Evolutionary conservation across 2,888 invertebrate species (phyloP), one percentile per base, ranked within the genome.

Genomic region (Cylindroiulus punctatus): DNA sequence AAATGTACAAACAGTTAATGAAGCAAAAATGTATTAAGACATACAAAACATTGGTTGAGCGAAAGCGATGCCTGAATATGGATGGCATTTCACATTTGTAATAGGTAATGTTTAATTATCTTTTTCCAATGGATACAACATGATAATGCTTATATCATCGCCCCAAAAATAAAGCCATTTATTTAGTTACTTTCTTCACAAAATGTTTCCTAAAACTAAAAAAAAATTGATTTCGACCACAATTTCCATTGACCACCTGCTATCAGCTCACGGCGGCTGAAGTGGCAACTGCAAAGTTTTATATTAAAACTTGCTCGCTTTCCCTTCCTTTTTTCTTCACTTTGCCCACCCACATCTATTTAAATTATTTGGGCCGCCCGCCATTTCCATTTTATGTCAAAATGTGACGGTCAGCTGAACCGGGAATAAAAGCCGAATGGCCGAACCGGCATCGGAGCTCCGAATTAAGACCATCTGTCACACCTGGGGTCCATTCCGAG

Each of bases 381-480:
- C 19, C n/a, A 57, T 57, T 57, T 57, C 57, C 57, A 57, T 57
- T 57, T 57, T 57, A 57, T 57, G 57, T 57, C 57, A 57, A 57
- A 57, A n/a, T 57, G 57, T 57, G 57, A 57, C 57, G 57, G 57
- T 57, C 57, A 57, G 57, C 57, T 57, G 57, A 57, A 57, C 57
- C 57, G 57, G n/a, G 57, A 57, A 57, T 57, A 57, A 57, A 57
- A 57, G 40, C 57, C 57, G 57, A n/a, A 57, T 57, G 57, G 57
- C 57, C 57, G 57, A 57, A 57, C 19, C n/a, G 57, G 19, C 57
- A n/a, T 12, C 47, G 57, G 57, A n/a, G 57, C 57, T 57, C n/a
- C 82, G 40, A 82, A 82, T 82, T 82, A 82, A 82, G 82, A 82
- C 82, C 82, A 82, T 82, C 82, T 82, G 82, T 82, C 82, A 82